Conservation (phyloP, 64 coral and sea anemone genomes). For the Acropora tenuis region DNA sequence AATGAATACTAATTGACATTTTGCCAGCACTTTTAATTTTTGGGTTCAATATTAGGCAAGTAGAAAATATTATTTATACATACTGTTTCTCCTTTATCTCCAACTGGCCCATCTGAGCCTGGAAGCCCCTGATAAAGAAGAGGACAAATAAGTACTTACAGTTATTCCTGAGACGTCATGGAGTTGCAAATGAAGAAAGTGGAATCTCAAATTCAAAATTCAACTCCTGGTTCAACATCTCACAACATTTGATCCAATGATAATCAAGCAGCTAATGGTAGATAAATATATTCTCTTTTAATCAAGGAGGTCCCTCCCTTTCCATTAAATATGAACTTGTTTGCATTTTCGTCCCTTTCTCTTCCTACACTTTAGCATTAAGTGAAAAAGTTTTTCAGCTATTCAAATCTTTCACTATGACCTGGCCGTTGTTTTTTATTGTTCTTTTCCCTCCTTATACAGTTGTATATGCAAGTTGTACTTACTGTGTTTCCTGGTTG, state of each 20-base stretch:
- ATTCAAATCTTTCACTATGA: not conserved
- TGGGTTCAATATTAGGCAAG: no score
- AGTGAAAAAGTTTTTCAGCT: not conserved
- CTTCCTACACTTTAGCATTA: not conserved
- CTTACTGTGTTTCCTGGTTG: conserved; percentile 70
- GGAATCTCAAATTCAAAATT: no score
- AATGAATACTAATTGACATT: no score
- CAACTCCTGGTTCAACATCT: no score
- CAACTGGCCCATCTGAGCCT: conserved; percentile 3
- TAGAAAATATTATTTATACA: not conserved
- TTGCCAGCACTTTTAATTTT: not conserved
- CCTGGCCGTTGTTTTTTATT: no score
- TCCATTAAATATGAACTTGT: no score
- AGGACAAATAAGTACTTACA: not conserved
- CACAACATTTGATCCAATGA: no score
- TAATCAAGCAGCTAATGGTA: no score
- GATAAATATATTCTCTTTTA: no score
- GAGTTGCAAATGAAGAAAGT: not conserved
- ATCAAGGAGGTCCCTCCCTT: no score
- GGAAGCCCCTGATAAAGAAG: not conserved
- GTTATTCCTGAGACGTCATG: not conserved
- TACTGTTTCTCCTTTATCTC: conserved; percentile 41
- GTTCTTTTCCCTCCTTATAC: no score
- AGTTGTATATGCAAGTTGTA: not conserved
- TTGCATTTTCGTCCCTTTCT: no score